A percentile compares a stretch with the other conserved stretches of the same genome.
Conservation (phyloP, 2,888 invertebrate genomes). For the Corythucha ciliata region DNA sequence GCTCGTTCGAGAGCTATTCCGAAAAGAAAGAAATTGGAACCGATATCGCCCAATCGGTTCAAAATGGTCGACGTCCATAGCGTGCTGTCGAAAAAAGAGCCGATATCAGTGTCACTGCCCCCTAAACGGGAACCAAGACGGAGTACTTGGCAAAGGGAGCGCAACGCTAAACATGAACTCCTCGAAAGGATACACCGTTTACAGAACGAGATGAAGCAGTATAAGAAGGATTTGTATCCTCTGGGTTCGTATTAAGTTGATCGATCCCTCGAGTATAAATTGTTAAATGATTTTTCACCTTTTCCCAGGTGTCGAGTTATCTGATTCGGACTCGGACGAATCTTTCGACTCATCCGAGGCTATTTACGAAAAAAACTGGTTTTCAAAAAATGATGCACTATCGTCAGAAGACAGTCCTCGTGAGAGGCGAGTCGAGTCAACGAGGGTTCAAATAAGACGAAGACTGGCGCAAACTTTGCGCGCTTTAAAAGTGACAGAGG, state of each 20-base stretch:
- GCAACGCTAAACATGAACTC: slow-evolving; percentile 44
- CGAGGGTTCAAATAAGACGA: slow-evolving; percentile 41
- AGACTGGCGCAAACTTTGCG: slow-evolving; percentile 44
- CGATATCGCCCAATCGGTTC: slow-evolving; percentile 12
- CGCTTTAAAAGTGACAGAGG: slow-evolving; percentile 31
- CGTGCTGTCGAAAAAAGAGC: slow-evolving; percentile 20
- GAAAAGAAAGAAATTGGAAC: slow-evolving; percentile 31
- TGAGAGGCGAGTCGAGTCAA: slow-evolving; percentile 26
- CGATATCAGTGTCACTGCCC: slow-evolving; percentile 30
- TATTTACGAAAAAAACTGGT: slow-evolving; percentile 44
- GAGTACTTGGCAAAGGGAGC: slow-evolving; percentile 36
- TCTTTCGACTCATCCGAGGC: slow-evolving; percentile 38
- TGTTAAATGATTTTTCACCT: neutral
- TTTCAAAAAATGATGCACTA: slow-evolving; percentile 36
- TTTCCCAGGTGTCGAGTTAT: slow-evolving; percentile 42
- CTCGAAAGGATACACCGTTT: slow-evolving; percentile 49
- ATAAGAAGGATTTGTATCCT: slow-evolving; percentile 39
- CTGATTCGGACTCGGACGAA: slow-evolving; percentile 44
- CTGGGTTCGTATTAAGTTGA: slow-evolving; percentile 37
- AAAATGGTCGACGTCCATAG: too few species aligned
- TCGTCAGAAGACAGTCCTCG: slow-evolving; percentile 16
- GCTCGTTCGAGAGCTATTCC: slow-evolving; percentile 30
- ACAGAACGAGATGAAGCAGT: slow-evolving; percentile 34
- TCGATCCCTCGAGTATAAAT: neutral
- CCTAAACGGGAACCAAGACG: slow-evolving; percentile 31